Evolutionary conservation across 1,140 invertebrate species (phyloP), one percentile per base, ranked within the genome.

Genomic region (Halyomorpha halys): DNA sequence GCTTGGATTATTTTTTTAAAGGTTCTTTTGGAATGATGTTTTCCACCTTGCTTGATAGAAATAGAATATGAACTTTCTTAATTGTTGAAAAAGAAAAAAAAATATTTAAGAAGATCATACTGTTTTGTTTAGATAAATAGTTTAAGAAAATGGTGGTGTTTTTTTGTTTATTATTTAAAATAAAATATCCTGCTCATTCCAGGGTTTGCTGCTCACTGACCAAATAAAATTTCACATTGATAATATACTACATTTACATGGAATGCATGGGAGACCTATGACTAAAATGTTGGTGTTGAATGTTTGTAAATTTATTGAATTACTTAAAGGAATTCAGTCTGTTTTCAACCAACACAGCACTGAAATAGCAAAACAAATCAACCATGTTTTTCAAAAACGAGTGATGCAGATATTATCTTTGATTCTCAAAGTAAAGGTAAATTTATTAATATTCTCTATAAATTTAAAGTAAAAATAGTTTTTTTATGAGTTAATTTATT

Each of bases 211-310:
- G n/a, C 61, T 66, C 19, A 39, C 81, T 19, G 77, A 79, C 2
- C 79, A 80, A 71, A 82, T 86, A 59, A 79, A 78, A 69, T 82
- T 86, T 72, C 77, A 78, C 34, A 73, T 86, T 13, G 79, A 79
- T 44, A 83, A 78, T 62, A 75, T 93, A n/a, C 86, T 90, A 62
- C 94, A 91, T 77, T 76, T 94, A 45, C 90, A 95, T 74, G 81
- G 86, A 1, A 76, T 80, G 14, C 76, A 90, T 44, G 80, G 82
- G 47, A 82, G 85, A 71, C 86, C 91, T 18, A 85, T 96, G 76
- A 85, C 83, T 2, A 89, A 90, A 73, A 83, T 82, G 25, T 81
- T 84, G 44, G 82, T 92, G 5, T 77, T 88, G 45, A 79, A 81
- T 18, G 75, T 96, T 30, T 95, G 90, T 76, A 81, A 83, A 72